Percentiles rank a stretch among this genome's conserved stretches.
phyloP scores from a whole-genome alignment of 2,113 vertebrate species.

The Leucosticte australis region DNA sequence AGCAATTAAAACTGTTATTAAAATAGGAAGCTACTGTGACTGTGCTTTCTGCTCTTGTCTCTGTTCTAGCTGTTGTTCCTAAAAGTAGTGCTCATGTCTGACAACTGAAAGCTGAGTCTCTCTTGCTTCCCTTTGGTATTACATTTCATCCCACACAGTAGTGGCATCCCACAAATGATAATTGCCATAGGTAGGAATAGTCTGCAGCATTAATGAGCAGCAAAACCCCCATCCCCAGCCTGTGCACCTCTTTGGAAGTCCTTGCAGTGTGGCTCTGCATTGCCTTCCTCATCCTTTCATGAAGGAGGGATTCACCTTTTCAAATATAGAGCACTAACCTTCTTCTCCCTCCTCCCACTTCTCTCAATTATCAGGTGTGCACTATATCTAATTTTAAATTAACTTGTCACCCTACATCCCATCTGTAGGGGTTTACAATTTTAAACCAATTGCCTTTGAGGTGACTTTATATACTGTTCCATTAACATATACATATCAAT shows the following conservation, averaged over 20 bases:
- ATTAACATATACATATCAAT: slow-evolving; percentile 46
- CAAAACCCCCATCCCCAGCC: background rate
- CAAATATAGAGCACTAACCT: slow-evolving; percentile 60
- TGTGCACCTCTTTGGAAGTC: background rate
- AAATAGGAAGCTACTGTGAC: background rate
- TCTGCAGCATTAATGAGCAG: background rate
- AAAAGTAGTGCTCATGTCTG: background rate
- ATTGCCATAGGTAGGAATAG: background rate
- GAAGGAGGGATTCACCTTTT: slow-evolving; percentile 68
- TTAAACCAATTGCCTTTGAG: slow-evolving; percentile 62
- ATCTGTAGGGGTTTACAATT: slow-evolving; percentile 55
- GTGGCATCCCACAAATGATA: background rate
- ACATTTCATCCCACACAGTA: background rate
- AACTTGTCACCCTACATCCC: slow-evolving; percentile 54
- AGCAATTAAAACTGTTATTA: background rate
- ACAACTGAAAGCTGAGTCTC: background rate
- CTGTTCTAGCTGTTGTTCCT: background rate
- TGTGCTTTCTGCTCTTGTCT: background rate
- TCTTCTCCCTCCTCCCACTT: slow-evolving; percentile 24
- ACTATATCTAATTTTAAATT: slow-evolving; percentile 68
- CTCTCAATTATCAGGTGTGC: slow-evolving; percentile 52
- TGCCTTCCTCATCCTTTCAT: background rate
- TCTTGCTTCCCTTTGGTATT: background rate
- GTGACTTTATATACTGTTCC: slow-evolving; percentile 63
- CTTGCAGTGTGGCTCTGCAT: background rate